phyloP scores from a whole-genome alignment of 92 coral and sea anemone genomes.

The Zoanthus gigantus region DNA sequence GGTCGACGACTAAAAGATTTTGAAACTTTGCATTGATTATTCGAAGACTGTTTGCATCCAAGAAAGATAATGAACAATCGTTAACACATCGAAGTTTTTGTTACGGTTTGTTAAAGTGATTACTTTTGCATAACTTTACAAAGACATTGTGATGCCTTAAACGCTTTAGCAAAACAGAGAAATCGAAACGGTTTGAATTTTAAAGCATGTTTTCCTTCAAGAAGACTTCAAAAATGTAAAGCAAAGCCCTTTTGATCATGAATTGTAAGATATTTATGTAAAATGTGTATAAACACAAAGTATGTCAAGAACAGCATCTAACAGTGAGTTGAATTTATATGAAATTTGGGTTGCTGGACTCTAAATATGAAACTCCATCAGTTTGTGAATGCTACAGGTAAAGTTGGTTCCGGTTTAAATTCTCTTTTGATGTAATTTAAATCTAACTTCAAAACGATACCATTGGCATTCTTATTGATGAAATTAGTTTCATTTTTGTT shows the following conservation, averaged over 20 bases:
- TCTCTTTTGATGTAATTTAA: background rate
- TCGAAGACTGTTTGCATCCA: background rate
- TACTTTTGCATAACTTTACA: background rate
- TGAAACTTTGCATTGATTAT: background rate
- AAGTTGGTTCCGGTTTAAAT: background rate
- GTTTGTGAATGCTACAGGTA: background rate
- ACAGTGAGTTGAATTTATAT: background rate
- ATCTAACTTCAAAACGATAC: background rate
- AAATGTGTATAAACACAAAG: background rate
- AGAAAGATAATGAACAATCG: background rate
- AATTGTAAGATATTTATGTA: background rate
- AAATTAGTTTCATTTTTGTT: too few species aligned
- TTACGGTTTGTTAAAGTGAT: background rate
- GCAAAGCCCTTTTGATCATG: background rate
- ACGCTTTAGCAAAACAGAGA: background rate
- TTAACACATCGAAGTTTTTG: background rate
- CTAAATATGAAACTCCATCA: background rate
- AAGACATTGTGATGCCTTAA: background rate
- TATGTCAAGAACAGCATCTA: too few species aligned
- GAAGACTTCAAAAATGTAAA: background rate
- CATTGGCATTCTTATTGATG: background rate
- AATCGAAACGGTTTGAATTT: background rate
- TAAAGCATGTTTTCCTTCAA: background rate
- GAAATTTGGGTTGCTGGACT: background rate
- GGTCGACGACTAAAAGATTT: background rate